Conservation (phyloP, 2,113 vertebrate genomes). For the Cyphomyrus plagiostoma region DNA sequence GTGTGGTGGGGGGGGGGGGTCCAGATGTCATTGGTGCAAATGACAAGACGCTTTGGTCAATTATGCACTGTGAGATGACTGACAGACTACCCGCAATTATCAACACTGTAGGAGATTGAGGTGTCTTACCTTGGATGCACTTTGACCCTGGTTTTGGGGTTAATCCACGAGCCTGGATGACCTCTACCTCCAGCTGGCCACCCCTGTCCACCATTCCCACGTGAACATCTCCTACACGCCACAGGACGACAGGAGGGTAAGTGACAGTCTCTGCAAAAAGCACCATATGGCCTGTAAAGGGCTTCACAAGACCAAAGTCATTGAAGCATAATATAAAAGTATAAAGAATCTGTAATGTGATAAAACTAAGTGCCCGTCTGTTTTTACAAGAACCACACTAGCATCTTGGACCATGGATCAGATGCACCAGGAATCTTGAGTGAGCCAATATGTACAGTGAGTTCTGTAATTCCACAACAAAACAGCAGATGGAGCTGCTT, state of each 20-base stretch:
- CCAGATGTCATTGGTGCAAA: neutral
- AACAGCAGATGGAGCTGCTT: slow-evolving; percentile 51
- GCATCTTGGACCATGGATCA: neutral
- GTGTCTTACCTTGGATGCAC: slow-evolving; percentile 75
- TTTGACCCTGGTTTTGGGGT: slow-evolving; percentile 88
- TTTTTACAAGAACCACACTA: neutral
- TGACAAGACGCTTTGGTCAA: neutral
- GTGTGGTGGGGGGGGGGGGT: neutral
- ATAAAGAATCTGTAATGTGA: neutral
- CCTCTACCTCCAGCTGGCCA: slow-evolving; percentile 91
- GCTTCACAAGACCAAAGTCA: neutral
- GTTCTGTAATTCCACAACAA: slow-evolving; percentile 22
- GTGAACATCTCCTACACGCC: slow-evolving; percentile 78
- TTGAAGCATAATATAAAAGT: neutral
- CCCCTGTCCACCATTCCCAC: slow-evolving; percentile 81
- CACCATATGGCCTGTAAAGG: neutral
- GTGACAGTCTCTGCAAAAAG: neutral
- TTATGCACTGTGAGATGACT: neutral
- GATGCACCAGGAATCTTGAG: neutral
- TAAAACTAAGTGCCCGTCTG: neutral
- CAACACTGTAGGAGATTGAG: neutral
- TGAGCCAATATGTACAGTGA: neutral
- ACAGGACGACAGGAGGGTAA: slow-evolving; percentile 2
- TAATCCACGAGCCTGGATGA: slow-evolving; percentile 86
- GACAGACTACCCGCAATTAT: neutral